Conservation (phyloP, 2,888 invertebrate species). For the Acleris sparsana region DNA sequence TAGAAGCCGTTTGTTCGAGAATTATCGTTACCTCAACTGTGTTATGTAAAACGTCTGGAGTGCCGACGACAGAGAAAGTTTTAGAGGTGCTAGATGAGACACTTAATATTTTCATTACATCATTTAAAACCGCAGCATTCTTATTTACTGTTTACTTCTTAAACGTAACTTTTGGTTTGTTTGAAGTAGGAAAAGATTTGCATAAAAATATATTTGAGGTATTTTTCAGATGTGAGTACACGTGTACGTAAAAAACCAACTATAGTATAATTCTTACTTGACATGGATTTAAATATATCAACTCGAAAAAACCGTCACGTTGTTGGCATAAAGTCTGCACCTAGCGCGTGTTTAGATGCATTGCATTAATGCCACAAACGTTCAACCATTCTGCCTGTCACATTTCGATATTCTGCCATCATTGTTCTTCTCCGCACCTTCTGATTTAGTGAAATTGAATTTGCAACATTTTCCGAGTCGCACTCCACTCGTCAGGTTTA, state of each 20-base stretch:
- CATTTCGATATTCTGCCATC: constrained; percentile 16
- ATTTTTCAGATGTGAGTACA: too few relatives aligned
- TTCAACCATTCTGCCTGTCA: background rate
- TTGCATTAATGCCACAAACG: background rate
- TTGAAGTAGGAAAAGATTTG: too few relatives aligned
- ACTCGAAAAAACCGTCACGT: background rate
- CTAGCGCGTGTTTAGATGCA: background rate
- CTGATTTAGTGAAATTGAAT: constrained; percentile 51
- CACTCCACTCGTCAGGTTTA: constrained; percentile 48
- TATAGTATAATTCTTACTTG: too few relatives aligned
- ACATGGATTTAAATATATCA: too few relatives aligned
- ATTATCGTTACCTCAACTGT: constrained; percentile 48
- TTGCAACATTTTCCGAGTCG: constrained; percentile 52
- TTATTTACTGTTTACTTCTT: too few relatives aligned
- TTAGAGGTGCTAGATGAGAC: constrained; percentile 29
- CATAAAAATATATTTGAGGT: too few relatives aligned
- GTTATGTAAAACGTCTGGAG: constrained; percentile 45
- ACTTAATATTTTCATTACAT: background rate
- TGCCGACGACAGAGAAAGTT: constrained; percentile 9
- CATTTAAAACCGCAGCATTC: too few relatives aligned
- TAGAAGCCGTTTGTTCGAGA: constrained; percentile 45
- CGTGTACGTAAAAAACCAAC: too few relatives aligned
- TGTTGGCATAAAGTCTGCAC: background rate
- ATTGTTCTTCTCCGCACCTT: constrained; percentile 35
- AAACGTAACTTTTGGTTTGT: too few relatives aligned